Percentiles rank a stretch among this genome's conserved stretches.
Conservation (phyloP, 2,888 invertebrate genomes). For the Pomacea canaliculata region DNA sequence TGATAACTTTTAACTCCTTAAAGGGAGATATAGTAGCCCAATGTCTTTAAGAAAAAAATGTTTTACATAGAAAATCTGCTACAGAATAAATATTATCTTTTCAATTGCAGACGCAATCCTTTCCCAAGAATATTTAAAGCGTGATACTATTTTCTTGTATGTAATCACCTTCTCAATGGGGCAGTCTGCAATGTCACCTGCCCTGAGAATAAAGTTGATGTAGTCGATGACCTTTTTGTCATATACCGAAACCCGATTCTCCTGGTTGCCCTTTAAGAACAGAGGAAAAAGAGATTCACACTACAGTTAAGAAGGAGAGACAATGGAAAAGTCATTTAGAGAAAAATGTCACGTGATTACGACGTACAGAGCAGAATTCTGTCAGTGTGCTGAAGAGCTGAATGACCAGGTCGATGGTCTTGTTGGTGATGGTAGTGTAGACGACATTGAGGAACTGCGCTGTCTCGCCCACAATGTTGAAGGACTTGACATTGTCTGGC, state of each 20-base stretch:
- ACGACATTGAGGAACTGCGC: constrained; percentile 68
- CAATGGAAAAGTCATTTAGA: no score
- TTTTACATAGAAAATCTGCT: no score
- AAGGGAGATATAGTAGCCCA: no score
- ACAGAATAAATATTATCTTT: no score
- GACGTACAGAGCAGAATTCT: constrained; percentile 68
- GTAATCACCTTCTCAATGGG: constrained; percentile 59
- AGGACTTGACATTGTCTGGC: constrained; percentile 69
- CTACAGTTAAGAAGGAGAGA: no score
- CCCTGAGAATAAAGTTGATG: constrained; percentile 69
- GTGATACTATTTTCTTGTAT: no score
- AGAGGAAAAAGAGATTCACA: no score
- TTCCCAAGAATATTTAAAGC: no score
- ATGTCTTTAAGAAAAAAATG: no score
- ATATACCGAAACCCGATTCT: constrained; percentile 65
- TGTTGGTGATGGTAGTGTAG: constrained; percentile 67
- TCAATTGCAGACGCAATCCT: no score
- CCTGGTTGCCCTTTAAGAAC: constrained; percentile 65
- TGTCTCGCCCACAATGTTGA: constrained; percentile 69
- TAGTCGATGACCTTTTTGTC: constrained; percentile 69
- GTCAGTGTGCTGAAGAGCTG: constrained; percentile 69
- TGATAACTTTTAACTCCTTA: no score
- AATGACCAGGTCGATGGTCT: constrained; percentile 66
- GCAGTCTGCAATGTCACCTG: constrained; percentile 65
- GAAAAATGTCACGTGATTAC: background rate